Conservation (phyloP, 2,888 invertebrate genomes). For the Lottia gigantea region DNA sequence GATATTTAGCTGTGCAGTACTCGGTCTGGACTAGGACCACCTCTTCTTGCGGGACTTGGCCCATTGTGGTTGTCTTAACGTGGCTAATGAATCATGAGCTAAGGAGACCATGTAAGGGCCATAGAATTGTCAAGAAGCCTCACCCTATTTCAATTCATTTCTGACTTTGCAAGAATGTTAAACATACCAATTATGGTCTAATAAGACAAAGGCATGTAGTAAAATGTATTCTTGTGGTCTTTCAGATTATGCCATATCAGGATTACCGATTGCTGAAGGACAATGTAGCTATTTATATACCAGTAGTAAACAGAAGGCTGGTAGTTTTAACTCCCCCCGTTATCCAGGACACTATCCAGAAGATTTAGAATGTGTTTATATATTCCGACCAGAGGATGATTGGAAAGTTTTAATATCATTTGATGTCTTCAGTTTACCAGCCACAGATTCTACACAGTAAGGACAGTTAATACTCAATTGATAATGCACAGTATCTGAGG, state of each 20-base stretch:
- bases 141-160: no score
- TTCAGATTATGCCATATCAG: constrained; percentile 91
- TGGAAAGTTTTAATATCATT: constrained; percentile 63
- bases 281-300: constrained; percentile 88
- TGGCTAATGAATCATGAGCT: no score
- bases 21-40: no score
- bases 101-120: no score
- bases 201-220: no score
- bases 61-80: no score
- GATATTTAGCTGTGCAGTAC: no score
- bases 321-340: constrained; percentile 88
- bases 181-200: no score
- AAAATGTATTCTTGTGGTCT: constrained; percentile 33
- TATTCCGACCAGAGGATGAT: constrained; percentile 63
- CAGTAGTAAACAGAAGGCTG: constrained; percentile 51
- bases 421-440: constrained; percentile 51
- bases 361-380: constrained; percentile 69
- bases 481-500: not conserved
- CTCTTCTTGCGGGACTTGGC: no score
- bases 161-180: no score
- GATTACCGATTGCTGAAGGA: constrained; percentile 91
- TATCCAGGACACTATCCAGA: constrained; percentile 67
- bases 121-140: no score
- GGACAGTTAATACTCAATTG: not conserved
- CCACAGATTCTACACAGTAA: constrained; percentile 31